A percentile compares a stretch with the other conserved stretches of the same genome.
Conservation (phyloP, 2,113 vertebrate genomes). For the Oryzias curvinotus region DNA sequence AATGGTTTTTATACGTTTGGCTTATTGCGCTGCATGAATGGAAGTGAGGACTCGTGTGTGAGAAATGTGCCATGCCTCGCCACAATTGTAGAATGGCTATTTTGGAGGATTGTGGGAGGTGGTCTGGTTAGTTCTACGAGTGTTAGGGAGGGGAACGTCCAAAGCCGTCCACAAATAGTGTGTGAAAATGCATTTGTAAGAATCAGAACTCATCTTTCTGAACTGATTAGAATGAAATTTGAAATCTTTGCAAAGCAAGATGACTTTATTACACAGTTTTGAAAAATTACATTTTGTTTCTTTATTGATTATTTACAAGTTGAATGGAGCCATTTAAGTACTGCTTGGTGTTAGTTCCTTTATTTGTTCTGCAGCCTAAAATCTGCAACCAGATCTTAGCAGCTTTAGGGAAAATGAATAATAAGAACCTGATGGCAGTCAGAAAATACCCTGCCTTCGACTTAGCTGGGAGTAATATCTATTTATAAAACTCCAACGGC, state of each 20-base stretch:
- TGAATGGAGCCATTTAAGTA: slow-evolving; percentile 60
- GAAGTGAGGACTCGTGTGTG: slow-evolving; percentile 57
- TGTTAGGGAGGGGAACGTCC: slow-evolving; percentile 8
- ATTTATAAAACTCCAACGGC: slow-evolving; percentile 77
- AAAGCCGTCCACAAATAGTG: slow-evolving; percentile 21
- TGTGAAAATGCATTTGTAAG: slow-evolving; percentile 33
- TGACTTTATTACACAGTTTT: slow-evolving; percentile 39
- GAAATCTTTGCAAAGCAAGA: slow-evolving; percentile 47
- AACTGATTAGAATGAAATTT: slow-evolving; percentile 14
- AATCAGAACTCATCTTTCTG: slow-evolving; percentile 31
- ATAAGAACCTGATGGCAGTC: slow-evolving; percentile 77
- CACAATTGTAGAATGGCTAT: slow-evolving; percentile 53
- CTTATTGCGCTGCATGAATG: slow-evolving; percentile 66
- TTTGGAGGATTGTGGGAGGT: slow-evolving; percentile 51
- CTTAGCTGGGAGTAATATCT: slow-evolving; percentile 72
- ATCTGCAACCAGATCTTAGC: slow-evolving; percentile 78
- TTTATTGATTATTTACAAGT: slow-evolving; percentile 46
- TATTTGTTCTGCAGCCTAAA: slow-evolving; percentile 59
- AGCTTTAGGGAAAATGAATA: slow-evolving; percentile 76
- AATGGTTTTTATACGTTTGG: slow-evolving; percentile 71
- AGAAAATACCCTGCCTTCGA: slow-evolving; percentile 75
- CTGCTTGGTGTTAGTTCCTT: slow-evolving; percentile 55
- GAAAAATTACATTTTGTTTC: slow-evolving; percentile 7
- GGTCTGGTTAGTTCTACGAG: slow-evolving; percentile 54
- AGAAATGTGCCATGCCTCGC: slow-evolving; percentile 51